Evolutionary conservation across 2,113 vertebrate species (phyloP).

Genomic region (Etia nguti): DNA sequence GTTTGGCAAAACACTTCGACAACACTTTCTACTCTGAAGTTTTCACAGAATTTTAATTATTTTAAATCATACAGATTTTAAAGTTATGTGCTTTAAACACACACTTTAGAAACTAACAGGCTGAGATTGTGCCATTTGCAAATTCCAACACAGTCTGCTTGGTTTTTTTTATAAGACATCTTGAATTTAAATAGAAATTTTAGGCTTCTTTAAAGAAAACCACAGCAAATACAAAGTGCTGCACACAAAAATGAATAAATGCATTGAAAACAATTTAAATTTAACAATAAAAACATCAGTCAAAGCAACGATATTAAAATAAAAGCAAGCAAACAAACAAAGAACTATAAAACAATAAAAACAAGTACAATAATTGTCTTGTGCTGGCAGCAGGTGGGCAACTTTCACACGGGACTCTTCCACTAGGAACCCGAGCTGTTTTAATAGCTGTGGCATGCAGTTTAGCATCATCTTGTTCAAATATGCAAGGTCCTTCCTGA

Average conservation of each 20-base stretch:
- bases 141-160: background rate
- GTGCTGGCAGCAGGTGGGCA: background rate
- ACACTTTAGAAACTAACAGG: background rate
- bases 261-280: background rate
- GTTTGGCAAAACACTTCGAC: rapidly evolving
- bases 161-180: rapidly evolving
- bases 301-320: background rate
- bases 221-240: background rate
- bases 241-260: background rate
- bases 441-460: background rate
- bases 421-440: background rate
- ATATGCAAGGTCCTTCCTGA: background rate
- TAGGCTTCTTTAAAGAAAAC: background rate
- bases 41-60: background rate
- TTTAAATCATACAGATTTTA: background rate
- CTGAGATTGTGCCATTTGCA: background rate
- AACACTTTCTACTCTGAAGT: background rate
- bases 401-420: background rate
- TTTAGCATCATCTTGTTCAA: background rate
- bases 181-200: background rate
- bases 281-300: background rate
- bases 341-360: background rate
- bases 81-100: background rate
- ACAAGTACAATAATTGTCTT: background rate
- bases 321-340: background rate